These are phyloP conservation scores for silkworm (Bombyx mori) DNA, from an alignment of 1,140 invertebrate species.

Conservation along the genomic window ASM3026992v2 NC_085114.1:15669501-15670000, in stretches of 20 bases:
- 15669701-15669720: constrained; percentile 85
- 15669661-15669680: constrained; percentile 88
- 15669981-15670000: constrained; percentile 32
- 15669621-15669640: constrained; percentile 63
- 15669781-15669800: constrained; percentile 91
- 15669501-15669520: too few relatives aligned
- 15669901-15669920: constrained; percentile 82
- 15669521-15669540: too few relatives aligned
- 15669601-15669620: too few relatives aligned
- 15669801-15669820: constrained; percentile 90
- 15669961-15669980: constrained; percentile 39
- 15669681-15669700: constrained; percentile 83
- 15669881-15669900: constrained; percentile 89
- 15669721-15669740: constrained; percentile 85
- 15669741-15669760: constrained; percentile 82
- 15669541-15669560: too few relatives aligned
- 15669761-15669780: constrained; percentile 82
- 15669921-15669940: constrained; percentile 51
- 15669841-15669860: constrained; percentile 78
- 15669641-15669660: constrained; percentile 91
- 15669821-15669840: constrained; percentile 85
- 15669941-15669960: constrained; percentile 64
- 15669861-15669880: constrained; percentile 85
- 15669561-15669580: too few relatives aligned
- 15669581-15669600: too few relatives aligned